Evolutionary conservation across 2,888 invertebrate genomes (phyloP).

Genomic region (Ectropis crepuscularia): DNA sequence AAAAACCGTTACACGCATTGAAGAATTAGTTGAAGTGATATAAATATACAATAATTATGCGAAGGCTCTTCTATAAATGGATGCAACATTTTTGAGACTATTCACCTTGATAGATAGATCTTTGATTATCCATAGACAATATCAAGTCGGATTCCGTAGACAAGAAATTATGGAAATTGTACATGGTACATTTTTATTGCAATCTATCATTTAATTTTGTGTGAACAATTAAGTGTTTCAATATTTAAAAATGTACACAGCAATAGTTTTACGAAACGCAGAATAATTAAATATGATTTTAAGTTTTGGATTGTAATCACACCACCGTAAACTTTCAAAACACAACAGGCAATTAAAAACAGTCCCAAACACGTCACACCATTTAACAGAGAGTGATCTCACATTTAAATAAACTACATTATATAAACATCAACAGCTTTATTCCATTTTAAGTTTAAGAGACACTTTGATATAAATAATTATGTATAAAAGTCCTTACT

Average conservation of each 20-base stretch:
- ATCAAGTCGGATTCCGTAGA: too few species aligned
- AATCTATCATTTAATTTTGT: too few species aligned
- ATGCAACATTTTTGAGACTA: not conserved
- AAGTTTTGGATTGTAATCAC: not conserved
- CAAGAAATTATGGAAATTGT: too few species aligned
- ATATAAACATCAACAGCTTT: conserved; percentile 66
- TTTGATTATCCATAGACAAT: too few species aligned
- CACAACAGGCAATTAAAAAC: not conserved
- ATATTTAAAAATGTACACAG: not conserved
- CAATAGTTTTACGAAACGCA: not conserved
- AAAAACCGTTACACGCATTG: conserved; percentile 61
- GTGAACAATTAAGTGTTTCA: not conserved
- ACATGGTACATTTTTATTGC: too few species aligned
- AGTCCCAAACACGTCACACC: not conserved
- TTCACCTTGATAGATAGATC: too few species aligned
- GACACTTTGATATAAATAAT: conserved; percentile 40
- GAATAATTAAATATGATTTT: not conserved
- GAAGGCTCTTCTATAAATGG: not conserved
- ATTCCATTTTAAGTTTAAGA: conserved; percentile 48
- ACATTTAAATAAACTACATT: conserved; percentile 55
- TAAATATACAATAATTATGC: conserved; percentile 47
- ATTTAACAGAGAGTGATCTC: conserved; percentile 12
- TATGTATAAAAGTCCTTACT: conserved; percentile 38
- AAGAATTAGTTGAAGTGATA: conserved; percentile 76
- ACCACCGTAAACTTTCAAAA: not conserved